Conservation (phyloP, 2,888 invertebrate species). For the Drosophila differens region DNA sequence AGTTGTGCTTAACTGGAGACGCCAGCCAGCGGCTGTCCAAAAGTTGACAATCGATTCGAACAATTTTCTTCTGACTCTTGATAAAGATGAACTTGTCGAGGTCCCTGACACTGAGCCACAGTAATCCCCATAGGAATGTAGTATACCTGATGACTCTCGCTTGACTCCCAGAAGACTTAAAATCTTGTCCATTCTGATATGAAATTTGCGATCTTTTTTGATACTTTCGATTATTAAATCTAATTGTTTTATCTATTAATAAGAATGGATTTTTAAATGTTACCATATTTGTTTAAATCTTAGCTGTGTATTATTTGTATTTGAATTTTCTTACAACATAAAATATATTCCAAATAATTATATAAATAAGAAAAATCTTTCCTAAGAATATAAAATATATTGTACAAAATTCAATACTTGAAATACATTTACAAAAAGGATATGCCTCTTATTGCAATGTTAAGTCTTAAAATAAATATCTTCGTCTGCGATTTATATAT, state of each 20-base stretch:
- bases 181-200: neutral
- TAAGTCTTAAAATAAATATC: neutral
- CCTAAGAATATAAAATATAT: neutral
- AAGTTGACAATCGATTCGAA: slow-evolving; percentile 41
- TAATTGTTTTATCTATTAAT: neutral
- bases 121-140: slow-evolving; percentile 47
- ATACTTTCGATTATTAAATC: neutral
- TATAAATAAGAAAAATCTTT: neutral
- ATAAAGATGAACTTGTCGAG: slow-evolving; percentile 43
- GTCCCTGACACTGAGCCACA: slow-evolving; percentile 23
- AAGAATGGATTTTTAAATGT: neutral
- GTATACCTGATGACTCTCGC: neutral
- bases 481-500: neutral
- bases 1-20: slow-evolving; percentile 72
- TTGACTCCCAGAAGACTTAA: neutral
- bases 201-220: neutral
- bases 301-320: neutral
- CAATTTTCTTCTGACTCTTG: slow-evolving; percentile 17
- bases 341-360: neutral
- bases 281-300: neutral
- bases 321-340: neutral
- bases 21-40: slow-evolving; percentile 28
- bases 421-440: neutral
- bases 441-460: neutral
- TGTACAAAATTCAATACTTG: neutral